phyloP scores from a whole-genome alignment of 2,113 vertebrate genomes.

The Alces alces region DNA sequence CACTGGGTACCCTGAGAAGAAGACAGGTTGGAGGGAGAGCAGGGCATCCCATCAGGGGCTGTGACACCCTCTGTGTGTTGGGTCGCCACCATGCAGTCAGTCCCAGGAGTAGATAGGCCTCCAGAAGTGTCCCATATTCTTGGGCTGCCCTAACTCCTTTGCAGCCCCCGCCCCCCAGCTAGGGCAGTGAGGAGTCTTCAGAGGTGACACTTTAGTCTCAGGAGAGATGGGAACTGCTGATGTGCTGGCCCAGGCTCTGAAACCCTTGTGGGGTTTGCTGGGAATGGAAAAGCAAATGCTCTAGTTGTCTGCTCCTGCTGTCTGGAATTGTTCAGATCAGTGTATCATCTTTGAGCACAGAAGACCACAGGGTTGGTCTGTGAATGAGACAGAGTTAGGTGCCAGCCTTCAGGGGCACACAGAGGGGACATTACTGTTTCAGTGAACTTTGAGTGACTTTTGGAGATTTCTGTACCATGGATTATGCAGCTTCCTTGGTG shows the following conservation, averaged over 20 bases:
- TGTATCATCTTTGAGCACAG: constrained; percentile 61
- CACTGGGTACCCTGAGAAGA: not conserved
- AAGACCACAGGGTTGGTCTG: constrained; percentile 32
- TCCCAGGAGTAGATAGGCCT: not conserved
- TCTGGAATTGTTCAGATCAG: constrained; percentile 75
- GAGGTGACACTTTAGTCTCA: not conserved
- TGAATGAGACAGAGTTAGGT: constrained; percentile 46
- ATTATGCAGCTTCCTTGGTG: not conserved
- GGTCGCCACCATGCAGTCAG: not conserved
- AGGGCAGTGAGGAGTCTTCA: not conserved
- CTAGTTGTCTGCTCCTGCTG: constrained; percentile 64
- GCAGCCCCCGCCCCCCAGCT: not conserved
- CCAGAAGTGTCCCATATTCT: not conserved
- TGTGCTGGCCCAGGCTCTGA: not conserved
- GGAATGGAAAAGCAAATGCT: constrained; percentile 68
- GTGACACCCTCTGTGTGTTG: not conserved
- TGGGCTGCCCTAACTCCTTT: not conserved
- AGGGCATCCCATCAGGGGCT: not conserved
- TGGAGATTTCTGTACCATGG: not conserved
- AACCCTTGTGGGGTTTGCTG: constrained; percentile 22
- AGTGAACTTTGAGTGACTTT: not conserved
- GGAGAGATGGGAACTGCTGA: not conserved
- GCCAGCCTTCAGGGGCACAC: not conserved
- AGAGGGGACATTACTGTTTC: not conserved
- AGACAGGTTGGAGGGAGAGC: not conserved